These are phyloP conservation scores for Cliona cf. orientalis DNA, from an alignment of 37 sponge, comb jelly and placozoan species.

Conservation along the genomic window DNA sequence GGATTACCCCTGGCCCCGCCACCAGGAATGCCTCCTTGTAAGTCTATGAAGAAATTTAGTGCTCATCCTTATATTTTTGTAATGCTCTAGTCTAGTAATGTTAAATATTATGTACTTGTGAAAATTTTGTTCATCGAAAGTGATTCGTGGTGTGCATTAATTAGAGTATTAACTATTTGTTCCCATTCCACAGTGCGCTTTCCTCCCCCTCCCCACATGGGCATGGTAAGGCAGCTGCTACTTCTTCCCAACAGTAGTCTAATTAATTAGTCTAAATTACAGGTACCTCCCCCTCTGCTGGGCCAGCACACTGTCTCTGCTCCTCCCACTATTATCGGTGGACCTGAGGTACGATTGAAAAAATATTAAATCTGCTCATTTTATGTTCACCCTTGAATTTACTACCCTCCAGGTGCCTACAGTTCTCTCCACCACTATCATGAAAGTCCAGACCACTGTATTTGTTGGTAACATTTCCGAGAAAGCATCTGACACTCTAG, in stretches of 20 bases:
- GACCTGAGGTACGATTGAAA: neutral
- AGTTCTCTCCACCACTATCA: constrained; percentile 51
- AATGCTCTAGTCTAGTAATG: neutral
- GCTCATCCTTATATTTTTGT: no score
- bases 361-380: no score
- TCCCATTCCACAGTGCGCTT: neutral
- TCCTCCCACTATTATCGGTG: neutral
- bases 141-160: constrained; percentile 12
- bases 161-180: neutral
- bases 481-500: constrained; percentile 85
- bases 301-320: constrained; percentile 3
- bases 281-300: neutral
- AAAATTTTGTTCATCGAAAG: no score
- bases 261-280: no score
- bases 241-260: no score
- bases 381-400: neutral
- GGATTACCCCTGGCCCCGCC: neutral
- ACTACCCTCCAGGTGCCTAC: constrained; percentile 31
- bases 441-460: constrained; percentile 88
- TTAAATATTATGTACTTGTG: no score
- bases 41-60: neutral
- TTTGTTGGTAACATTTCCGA: constrained; percentile 98
- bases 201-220: neutral
- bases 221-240: no score
- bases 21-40: constrained; percentile 17